A percentile compares a stretch with the other conserved stretches of the same genome.
Evolutionary conservation across 2,797 vertebrate species (phyloP).

Genomic region (Gobio occitaniae): DNA sequence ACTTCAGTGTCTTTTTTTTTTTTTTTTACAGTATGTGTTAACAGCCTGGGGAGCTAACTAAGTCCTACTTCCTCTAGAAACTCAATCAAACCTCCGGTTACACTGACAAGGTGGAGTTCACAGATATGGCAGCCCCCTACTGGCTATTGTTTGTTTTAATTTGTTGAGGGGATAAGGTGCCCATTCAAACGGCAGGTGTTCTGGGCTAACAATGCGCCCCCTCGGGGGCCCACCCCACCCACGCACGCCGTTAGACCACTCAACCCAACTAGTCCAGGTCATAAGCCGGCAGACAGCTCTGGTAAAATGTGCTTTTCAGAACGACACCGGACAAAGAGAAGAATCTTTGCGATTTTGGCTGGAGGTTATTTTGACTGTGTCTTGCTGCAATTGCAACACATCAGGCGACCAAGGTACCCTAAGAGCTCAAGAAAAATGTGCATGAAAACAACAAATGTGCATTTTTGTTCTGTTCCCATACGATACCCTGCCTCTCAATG

Average conservation of each 20-base stretch:
- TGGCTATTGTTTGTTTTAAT: slow-evolving; percentile 71
- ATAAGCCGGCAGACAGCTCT: slow-evolving; percentile 50
- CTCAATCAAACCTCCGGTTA: slow-evolving; percentile 61
- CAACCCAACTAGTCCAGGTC: background rate
- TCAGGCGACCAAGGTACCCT: slow-evolving; percentile 53
- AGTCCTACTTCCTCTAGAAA: slow-evolving; percentile 37
- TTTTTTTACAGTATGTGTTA: slow-evolving; percentile 50
- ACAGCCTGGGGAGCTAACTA: slow-evolving; percentile 42
- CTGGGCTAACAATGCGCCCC: slow-evolving; percentile 64
- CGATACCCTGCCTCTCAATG: slow-evolving; percentile 69
- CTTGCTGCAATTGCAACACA: slow-evolving; percentile 59
- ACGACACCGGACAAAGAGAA: slow-evolving; percentile 34
- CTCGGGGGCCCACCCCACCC: slow-evolving; percentile 40
- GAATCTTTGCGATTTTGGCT: slow-evolving; percentile 23
- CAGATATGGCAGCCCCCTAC: slow-evolving; percentile 64
- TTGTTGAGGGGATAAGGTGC: slow-evolving; percentile 67
- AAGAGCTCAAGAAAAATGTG: slow-evolving; percentile 53
- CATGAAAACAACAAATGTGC: slow-evolving; percentile 32
- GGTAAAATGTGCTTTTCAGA: slow-evolving; percentile 47
- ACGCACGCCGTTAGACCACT: slow-evolving; percentile 22
- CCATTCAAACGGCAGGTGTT: slow-evolving; percentile 77
- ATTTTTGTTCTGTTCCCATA: slow-evolving; percentile 63
- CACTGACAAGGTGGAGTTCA: slow-evolving; percentile 73
- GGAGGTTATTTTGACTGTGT: slow-evolving; percentile 45
- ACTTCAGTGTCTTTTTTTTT: slow-evolving; percentile 60